phyloP scores from a whole-genome alignment of 2,797 vertebrate species.

The Acanthis flammea region DNA sequence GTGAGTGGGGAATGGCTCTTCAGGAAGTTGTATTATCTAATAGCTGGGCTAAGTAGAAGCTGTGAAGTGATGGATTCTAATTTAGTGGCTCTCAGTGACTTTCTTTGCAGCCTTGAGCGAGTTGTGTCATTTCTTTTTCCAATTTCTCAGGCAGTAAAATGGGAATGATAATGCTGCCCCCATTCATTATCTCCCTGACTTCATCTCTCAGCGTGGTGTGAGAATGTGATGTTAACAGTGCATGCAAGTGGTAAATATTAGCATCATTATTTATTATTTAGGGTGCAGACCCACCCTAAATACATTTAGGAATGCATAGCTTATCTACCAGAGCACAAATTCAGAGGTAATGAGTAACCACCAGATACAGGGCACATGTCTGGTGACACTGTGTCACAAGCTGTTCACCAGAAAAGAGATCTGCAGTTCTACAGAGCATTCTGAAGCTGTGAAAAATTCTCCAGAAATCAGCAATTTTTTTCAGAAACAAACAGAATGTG shows the following conservation, averaged over 20 bases:
- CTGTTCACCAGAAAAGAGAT: neutral
- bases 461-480: neutral
- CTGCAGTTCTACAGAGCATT: neutral
- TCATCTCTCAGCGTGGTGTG: neutral
- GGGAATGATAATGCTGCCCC: neutral
- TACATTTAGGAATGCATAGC: neutral
- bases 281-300: neutral
- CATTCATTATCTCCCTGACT: neutral
- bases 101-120: conserved; percentile 53
- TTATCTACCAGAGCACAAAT: neutral
- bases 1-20: neutral
- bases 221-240: neutral
- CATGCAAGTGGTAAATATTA: neutral
- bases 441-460: neutral
- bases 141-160: conserved; percentile 35
- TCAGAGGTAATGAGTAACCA: neutral
- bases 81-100: conserved; percentile 9
- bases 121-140: conserved; percentile 42
- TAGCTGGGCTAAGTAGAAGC: conserved; percentile 30
- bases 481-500: neutral
- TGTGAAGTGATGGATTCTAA: conserved; percentile 56
- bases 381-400: rapidly evolving
- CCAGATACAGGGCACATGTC: neutral
- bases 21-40: neutral
- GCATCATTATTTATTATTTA: neutral